Conservation (phyloP, 2,888 invertebrate species). For the Oegoconia quadripuncta region DNA sequence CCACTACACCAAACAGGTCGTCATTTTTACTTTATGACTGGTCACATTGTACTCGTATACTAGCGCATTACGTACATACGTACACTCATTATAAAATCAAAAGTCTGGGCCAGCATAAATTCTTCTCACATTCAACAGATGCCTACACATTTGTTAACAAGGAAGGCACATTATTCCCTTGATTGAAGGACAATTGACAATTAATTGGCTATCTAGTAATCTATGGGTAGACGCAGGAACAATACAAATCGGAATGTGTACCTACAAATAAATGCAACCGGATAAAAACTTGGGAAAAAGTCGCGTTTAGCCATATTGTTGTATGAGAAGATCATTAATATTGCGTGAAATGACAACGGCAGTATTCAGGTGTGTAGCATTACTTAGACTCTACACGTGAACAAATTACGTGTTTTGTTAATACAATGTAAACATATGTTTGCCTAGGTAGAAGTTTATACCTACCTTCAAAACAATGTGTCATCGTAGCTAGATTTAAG, state of each 20-base stretch:
- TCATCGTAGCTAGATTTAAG: too few relatives aligned
- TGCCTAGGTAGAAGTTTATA: too few relatives aligned
- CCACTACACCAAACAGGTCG: too few relatives aligned
- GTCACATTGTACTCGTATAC: too few relatives aligned
- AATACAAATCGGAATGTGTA: slow-evolving; percentile 34
- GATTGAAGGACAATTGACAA: slow-evolving; percentile 24
- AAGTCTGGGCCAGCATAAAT: too few relatives aligned
- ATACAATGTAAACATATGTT: too few relatives aligned
- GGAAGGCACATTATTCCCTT: background rate
- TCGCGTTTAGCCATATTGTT: slow-evolving; percentile 1
- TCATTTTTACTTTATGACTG: too few relatives aligned
- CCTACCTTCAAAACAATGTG: too few relatives aligned
- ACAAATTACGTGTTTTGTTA: too few relatives aligned
- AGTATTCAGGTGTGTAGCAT: background rate
- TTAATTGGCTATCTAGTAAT: slow-evolving; percentile 29
- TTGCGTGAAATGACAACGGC: background rate
- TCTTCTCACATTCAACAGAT: background rate
- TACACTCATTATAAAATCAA: too few relatives aligned
- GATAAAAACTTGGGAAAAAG: slow-evolving; percentile 41
- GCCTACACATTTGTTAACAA: too few relatives aligned
- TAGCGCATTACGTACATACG: too few relatives aligned
- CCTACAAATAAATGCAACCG: slow-evolving; percentile 17
- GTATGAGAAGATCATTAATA: background rate
- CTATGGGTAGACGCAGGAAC: slow-evolving; percentile 31
- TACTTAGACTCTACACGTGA: background rate